Percentiles rank a stretch among this genome's conserved stretches.
These are phyloP conservation scores for Tipula unca DNA, from an alignment of 2,888 invertebrate species.

Conservation along the genomic window DNA sequence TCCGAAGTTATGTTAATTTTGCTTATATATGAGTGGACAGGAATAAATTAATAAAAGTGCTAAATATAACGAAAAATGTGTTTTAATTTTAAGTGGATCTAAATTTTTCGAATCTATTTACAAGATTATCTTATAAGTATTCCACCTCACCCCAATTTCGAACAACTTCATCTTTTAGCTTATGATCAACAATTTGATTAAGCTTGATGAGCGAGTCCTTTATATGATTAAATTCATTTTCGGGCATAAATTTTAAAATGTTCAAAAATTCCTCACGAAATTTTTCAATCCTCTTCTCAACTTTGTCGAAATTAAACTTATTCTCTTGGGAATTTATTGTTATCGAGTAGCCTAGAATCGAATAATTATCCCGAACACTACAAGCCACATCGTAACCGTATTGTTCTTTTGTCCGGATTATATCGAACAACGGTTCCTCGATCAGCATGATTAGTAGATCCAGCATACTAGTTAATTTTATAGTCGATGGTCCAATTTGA, in stretches of 20 bases:
- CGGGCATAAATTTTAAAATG: slow-evolving; percentile 48
- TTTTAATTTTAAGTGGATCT: no score
- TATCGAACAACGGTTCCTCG: slow-evolving; percentile 82
- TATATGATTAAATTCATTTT: slow-evolving; percentile 52
- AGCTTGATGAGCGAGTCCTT: slow-evolving; percentile 63
- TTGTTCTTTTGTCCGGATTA: slow-evolving; percentile 79
- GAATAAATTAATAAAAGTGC: neutral
- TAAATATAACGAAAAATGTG: neutral
- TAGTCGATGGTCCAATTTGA: slow-evolving; percentile 58
- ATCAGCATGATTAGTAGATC: slow-evolving; percentile 76
- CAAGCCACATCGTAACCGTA: slow-evolving; percentile 78
- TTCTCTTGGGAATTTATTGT: slow-evolving; percentile 70
- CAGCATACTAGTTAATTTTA: slow-evolving; percentile 54
- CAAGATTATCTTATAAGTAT: no score
- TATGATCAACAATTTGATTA: slow-evolving; percentile 66
- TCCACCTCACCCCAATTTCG: slow-evolving; percentile 80
- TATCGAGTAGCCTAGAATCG: slow-evolving; percentile 70
- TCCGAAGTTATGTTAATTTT: neutral
- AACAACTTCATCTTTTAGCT: slow-evolving; percentile 63
- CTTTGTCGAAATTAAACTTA: slow-evolving; percentile 57
- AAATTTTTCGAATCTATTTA: no score
- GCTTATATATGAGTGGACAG: neutral
- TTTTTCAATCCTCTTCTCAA: slow-evolving; percentile 62
- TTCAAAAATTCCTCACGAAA: slow-evolving; percentile 57
- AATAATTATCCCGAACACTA: slow-evolving; percentile 60